phyloP scores from a whole-genome alignment of 2,888 invertebrate genomes.

The Pollenia amentaria region DNA sequence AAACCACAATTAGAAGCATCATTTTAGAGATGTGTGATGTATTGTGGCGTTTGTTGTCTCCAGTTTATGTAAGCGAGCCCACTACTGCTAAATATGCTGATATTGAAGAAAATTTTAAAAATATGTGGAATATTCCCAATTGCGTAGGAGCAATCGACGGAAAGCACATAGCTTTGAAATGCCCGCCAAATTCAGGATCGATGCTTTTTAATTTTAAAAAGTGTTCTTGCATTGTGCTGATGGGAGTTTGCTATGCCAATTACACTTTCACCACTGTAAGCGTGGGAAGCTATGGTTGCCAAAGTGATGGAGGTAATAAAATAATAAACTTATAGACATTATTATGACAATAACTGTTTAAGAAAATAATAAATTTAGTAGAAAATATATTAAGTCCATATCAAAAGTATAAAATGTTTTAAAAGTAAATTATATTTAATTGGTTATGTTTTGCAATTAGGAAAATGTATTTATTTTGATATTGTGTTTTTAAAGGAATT shows the following conservation, averaged over 20 bases:
- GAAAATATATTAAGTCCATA: too few relatives aligned
- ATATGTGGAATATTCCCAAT: neutral
- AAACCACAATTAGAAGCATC: neutral
- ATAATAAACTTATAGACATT: neutral
- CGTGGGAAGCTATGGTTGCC: neutral
- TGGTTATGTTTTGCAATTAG: too few relatives aligned
- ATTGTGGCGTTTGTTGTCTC: slow-evolving; percentile 7
- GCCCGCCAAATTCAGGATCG: neutral
- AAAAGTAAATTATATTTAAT: too few relatives aligned
- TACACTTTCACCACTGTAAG: neutral
- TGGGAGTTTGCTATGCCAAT: slow-evolving; percentile 2
- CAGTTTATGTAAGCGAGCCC: neutral
- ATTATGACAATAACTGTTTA: too few relatives aligned
- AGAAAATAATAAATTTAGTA: too few relatives aligned
- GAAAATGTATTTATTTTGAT: too few relatives aligned
- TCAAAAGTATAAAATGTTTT: too few relatives aligned
- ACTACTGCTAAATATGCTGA: neutral
- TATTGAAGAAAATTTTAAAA: neutral
- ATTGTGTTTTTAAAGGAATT: neutral
- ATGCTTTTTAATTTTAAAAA: neutral
- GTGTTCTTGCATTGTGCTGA: neutral
- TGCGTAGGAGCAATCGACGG: neutral
- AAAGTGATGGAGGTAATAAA: neutral
- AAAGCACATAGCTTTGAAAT: slow-evolving; percentile 6
- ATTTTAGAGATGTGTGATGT: slow-evolving; percentile 1